Evolutionary conservation across 2,888 invertebrate species (phyloP).

Genomic region (Tryphoninae sp.): DNA sequence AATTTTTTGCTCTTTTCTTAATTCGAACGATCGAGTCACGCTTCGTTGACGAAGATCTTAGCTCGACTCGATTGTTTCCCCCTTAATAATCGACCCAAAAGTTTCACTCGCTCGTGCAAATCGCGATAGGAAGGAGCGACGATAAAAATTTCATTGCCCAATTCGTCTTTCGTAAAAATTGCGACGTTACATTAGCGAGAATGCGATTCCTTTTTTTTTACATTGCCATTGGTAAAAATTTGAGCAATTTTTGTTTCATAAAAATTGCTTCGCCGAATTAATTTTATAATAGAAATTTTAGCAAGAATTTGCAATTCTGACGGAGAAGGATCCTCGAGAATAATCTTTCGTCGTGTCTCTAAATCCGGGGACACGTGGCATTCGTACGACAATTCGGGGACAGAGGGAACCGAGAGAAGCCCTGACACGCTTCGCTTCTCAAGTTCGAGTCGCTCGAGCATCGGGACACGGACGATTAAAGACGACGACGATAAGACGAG

Average conservation of each 20-base stretch:
- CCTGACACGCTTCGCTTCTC: conserved; percentile 49
- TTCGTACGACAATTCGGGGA: conserved; percentile 17
- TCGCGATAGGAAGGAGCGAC: not conserved
- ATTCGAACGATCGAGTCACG: conserved; percentile 40
- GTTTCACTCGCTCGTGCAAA: conserved; percentile 53
- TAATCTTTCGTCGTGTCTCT: conserved; percentile 22
- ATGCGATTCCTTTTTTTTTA: conserved; percentile 16
- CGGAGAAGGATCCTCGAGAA: conserved; percentile 22
- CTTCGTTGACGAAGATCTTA: conserved; percentile 59
- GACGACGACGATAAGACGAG: conserved; percentile 29
- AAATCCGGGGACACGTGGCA: conserved; percentile 58
- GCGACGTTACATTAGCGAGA: too few relatives aligned
- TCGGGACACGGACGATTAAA: conserved; percentile 55
- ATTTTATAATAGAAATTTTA: conserved; percentile 30
- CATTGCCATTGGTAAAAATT: not conserved
- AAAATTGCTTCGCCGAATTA: conserved; percentile 8
- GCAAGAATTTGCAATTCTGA: conserved; percentile 29
- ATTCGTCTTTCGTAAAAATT: not conserved
- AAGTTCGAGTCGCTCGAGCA: conserved; percentile 59
- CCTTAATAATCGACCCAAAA: conserved; percentile 44
- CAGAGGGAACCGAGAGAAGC: conserved; percentile 18
- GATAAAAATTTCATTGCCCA: conserved; percentile 45
- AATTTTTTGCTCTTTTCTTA: conserved; percentile 7
- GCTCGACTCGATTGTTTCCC: conserved; percentile 59
- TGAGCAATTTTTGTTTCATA: not conserved